phyloP scores from a whole-genome alignment of 1,140 invertebrate species.

The Dreissena rostriformis region DNA sequence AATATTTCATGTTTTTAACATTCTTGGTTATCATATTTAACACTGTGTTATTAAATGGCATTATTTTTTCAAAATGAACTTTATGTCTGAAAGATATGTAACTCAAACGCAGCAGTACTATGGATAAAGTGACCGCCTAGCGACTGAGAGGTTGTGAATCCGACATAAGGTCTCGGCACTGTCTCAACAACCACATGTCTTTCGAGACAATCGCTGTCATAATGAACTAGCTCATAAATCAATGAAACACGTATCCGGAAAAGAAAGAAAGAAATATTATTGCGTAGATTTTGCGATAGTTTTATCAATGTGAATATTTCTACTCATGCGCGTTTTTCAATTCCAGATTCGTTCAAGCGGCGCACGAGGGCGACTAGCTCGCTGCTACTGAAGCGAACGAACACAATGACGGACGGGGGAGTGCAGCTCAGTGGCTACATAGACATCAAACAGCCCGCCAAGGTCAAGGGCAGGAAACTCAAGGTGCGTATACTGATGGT shows the following conservation, averaged over 20 bases:
- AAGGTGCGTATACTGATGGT: conserved; percentile 53
- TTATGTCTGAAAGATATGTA: too few relatives aligned
- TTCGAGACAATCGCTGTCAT: not conserved
- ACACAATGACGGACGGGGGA: conserved; percentile 54
- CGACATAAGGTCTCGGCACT: too few relatives aligned
- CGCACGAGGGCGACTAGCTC: not conserved
- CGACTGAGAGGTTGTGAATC: too few relatives aligned
- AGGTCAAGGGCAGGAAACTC: conserved; percentile 60
- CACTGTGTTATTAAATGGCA: too few relatives aligned
- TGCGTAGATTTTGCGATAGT: not conserved
- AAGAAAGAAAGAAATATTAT: not conserved
- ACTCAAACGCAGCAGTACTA: too few relatives aligned
- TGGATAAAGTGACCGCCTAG: too few relatives aligned
- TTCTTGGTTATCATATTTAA: too few relatives aligned
- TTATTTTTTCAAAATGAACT: too few relatives aligned
- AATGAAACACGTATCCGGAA: not conserved
- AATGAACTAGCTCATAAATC: not conserved
- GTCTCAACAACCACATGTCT: not conserved
- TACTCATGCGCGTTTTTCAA: not conserved
- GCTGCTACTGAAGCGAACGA: conserved; percentile 4
- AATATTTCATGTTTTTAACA: too few relatives aligned
- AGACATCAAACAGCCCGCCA: conserved; percentile 62
- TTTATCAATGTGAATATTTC: not conserved
- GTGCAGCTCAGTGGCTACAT: conserved; percentile 62
- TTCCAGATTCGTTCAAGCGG: conserved; percentile 3